phyloP scores from a whole-genome alignment of 1,140 invertebrate genomes.

The Drosophila oshimai region DNA sequence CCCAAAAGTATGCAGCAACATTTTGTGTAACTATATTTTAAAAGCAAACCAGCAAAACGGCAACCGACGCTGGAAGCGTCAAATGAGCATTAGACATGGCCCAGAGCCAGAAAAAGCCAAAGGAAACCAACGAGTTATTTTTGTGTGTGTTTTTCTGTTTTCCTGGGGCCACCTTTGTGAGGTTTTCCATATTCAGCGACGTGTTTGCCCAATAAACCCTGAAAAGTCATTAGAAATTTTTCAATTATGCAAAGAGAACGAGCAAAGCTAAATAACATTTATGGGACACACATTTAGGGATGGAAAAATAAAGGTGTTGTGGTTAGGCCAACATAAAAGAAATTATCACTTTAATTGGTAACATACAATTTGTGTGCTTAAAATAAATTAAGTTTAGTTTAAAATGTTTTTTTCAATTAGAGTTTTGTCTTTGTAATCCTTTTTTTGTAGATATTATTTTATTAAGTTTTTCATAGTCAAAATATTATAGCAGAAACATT shows the following conservation, averaged over 20 bases:
- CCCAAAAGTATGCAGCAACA: conserved; percentile 58
- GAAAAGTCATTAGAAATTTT: conserved; percentile 71
- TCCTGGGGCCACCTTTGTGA: background rate
- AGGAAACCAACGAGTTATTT: background rate
- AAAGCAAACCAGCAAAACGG: conserved; percentile 42
- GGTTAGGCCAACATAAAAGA: no score
- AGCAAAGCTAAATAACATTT: conserved; percentile 1
- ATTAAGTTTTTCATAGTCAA: no score
- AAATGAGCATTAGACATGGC: conserved; percentile 49
- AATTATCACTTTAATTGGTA: no score
- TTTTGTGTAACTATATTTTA: conserved; percentile 62
- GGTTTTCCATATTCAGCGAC: conserved; percentile 7
- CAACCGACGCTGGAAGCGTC: conserved; percentile 13
- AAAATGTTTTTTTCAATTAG: no score
- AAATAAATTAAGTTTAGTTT: no score
- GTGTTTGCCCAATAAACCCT: conserved; percentile 71
- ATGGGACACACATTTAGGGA: background rate
- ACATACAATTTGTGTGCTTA: no score
- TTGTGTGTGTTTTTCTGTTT: conserved; percentile 10
- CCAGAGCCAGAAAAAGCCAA: conserved; percentile 1
- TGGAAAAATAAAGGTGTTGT: background rate
- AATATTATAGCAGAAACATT: no score
- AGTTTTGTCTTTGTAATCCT: no score
- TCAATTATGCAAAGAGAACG: conserved; percentile 67
- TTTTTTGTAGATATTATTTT: no score